Evolutionary conservation across 2,113 vertebrate species (phyloP).

Genomic region (Cyrtonyx montezumae): DNA sequence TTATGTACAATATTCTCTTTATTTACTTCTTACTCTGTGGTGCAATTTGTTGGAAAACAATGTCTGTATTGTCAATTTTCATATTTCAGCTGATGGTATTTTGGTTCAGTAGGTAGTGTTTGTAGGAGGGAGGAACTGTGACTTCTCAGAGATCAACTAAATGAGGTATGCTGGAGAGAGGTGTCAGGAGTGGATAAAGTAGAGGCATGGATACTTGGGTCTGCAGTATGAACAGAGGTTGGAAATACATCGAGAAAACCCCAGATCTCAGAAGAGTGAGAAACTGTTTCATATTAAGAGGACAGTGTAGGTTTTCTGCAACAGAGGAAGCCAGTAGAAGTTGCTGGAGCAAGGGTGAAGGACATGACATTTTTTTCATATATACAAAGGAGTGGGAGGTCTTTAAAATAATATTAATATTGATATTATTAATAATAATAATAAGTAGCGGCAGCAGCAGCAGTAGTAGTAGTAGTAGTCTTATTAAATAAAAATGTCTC

Average conservation of each 20-base stretch:
- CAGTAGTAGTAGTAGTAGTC: too few species aligned
- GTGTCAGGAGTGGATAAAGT: background rate
- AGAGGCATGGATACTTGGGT: background rate
- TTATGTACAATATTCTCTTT: background rate
- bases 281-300: background rate
- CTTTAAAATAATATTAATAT: background rate
- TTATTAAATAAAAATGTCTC: background rate
- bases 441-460: too few species aligned
- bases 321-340: background rate
- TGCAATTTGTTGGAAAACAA: background rate
- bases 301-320: background rate
- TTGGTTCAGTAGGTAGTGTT: background rate
- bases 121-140: background rate
- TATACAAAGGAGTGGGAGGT: background rate
- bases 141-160: background rate
- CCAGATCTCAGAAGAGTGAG: background rate
- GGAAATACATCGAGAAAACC: background rate
- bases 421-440: background rate
- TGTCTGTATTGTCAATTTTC: rapidly evolving
- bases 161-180: background rate
- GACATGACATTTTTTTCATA: background rate
- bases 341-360: background rate
- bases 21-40: background rate
- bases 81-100: background rate
- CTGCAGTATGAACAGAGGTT: background rate